Evolutionary conservation across 1,140 invertebrate species (phyloP), one percentile per base, ranked within the genome.

Genomic region (Antheraea pernyi): DNA sequence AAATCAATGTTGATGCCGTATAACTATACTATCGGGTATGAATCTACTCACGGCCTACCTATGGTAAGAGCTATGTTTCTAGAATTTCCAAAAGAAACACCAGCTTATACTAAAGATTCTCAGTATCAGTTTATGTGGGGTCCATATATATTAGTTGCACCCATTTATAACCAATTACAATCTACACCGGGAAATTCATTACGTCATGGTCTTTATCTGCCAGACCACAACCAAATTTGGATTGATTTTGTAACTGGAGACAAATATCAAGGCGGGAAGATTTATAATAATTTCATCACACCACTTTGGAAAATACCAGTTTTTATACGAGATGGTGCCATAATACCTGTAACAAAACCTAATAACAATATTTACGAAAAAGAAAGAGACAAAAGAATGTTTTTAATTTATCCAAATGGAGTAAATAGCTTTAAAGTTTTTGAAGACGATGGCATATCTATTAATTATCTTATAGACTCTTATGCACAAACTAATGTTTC

Each of bases 51-150:
- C 19, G 87, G 88, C 0, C 70, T 88, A 11, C 89, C 89, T n/a
- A 88, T 89, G 89, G 72, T 90, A n/a, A 80, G 89, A 75, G 89
- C 85, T 16, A 89, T 90, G 87, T 88, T 90, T 59, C 69, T 91
- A 8, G 89, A 91, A 76, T 91, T 84, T 61, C 83, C 85, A 0
- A 68, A 86, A 58, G 83, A 86, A 68, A 69, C 59, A 48, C 62
- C 78, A 10, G 78, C 79, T 19, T 89, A 86, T 58, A 88, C 87
- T 7, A 85, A 74, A 48, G 81, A 88, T 63, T 86, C 82, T 60
- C 82, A 89, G 68, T 91, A 91, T 65, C 88, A 91, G 65, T 91
- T 76, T 60, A 91, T 91, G 89, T 91, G 89, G 89, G 89, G 89
- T 13, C 83, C 89, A 30, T 81, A 74, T 69, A 79, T 91, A 59